phyloP scores from a whole-genome alignment of 1,140 invertebrate species.

The Drosophila sulfurigaster region DNA sequence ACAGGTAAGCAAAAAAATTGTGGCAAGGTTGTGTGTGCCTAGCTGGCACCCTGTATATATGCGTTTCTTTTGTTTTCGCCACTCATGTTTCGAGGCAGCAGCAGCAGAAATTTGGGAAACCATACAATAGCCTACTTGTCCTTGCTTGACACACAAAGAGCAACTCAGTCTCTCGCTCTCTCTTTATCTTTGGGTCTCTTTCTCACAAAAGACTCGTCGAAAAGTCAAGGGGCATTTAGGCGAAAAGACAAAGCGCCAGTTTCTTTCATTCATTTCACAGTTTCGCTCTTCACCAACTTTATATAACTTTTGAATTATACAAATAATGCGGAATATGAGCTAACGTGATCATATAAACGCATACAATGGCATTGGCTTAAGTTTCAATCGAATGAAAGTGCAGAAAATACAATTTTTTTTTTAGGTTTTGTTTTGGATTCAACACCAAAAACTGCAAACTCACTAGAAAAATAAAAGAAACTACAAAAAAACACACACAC shows the following conservation, averaged over 20 bases:
- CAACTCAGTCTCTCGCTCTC: background rate
- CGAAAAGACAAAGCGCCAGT: slow-evolving; percentile 14
- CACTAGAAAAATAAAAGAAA: slow-evolving; percentile 3
- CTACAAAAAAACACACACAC: background rate
- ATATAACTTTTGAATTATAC: slow-evolving; percentile 25
- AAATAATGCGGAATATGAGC: slow-evolving; percentile 22
- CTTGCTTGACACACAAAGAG: slow-evolving; percentile 31
- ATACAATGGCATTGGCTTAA: slow-evolving; percentile 13
- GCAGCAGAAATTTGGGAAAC: slow-evolving; percentile 29
- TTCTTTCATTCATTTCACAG: background rate
- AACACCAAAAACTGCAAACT: slow-evolving; percentile 17
- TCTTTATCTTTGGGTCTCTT: background rate
- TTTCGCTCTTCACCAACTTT: slow-evolving; percentile 11
- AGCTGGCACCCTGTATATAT: slow-evolving; percentile 9
- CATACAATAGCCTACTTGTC: slow-evolving; percentile 36
- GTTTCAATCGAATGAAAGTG: slow-evolving; percentile 26
- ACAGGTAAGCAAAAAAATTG: slow-evolving; percentile 4
- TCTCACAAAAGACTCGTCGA: slow-evolving; percentile 1
- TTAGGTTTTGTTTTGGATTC: background rate
- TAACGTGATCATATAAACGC: slow-evolving; percentile 14
- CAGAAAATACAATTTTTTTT: slow-evolving; percentile 19
- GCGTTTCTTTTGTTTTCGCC: slow-evolving; percentile 29
- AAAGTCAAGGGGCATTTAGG: slow-evolving; percentile 15
- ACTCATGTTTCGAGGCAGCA: slow-evolving; percentile 10
- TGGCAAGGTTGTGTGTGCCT: slow-evolving; percentile 9